Base-by-base conservation (phyloP, 35 echinoderm and acorn worm genomes). In the Patiria miniata region DNA sequence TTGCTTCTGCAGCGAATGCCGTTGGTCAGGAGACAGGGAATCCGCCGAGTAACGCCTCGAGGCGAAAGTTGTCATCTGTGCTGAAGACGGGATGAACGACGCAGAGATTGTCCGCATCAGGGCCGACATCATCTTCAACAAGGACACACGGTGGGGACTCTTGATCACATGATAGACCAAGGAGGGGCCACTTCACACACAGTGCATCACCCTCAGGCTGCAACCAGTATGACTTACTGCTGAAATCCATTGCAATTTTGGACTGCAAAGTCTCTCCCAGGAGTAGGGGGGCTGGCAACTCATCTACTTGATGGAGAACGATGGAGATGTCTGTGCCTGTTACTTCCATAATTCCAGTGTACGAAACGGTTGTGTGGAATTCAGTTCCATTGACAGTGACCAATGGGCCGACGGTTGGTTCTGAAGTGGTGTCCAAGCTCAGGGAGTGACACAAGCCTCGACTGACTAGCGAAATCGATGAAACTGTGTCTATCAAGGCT, bases 401-500 rank as follows among this genome's bases (percentile, higher is more conserved):
- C 8, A 79, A 28, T 39, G 28, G 39, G 15, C 30, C n/a, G 6
- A 32, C 8, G 21, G 19, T 40, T n/a, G 36, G 36, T 79, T 50
- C 40, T 0, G 17, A 4, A 21, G n/a, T n/a, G 7, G 37, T n/a
- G 36, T 22, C 18, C 6, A 40, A 14, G 36, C 30, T 21, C 60
- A 65, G 8, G 22, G n/a, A 65, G 2, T 90, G 30, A 83, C 88
- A 90, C 55, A 90, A 69, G 39, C 42, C 80, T 52, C 61, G 39
- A 17, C 79, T 52, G 15, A 90, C 36, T 19, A 90, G 40, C 3
- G 88, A 83, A 5, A 90, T 59, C 34, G 54, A 53, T 16, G 88
- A 81, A 22, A 79, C 88, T 50, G 88, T 83, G 76, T 90, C 88
- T 51, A 90, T 38, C 33, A 65, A 40, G 32, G 79, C 88, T 83